Evolutionary conservation across 2,113 vertebrate genomes (phyloP), one percentile per base, ranked within the genome.

Genomic region (Zosterops lateralis): DNA sequence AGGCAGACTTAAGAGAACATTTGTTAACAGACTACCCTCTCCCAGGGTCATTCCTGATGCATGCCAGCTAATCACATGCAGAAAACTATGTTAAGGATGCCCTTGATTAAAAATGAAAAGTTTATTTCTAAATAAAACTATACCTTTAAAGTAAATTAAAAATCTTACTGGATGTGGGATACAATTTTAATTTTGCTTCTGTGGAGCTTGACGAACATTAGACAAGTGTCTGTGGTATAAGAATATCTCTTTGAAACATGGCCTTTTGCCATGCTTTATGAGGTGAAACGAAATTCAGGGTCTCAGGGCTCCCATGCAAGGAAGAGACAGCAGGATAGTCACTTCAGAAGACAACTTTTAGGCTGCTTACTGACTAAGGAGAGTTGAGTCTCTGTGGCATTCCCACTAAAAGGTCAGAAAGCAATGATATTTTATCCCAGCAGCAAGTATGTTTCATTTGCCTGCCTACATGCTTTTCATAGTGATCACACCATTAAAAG

Each of bases 351-450:
- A 78, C 14, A 51, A 57, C 18, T 85, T 92, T 57, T 40, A 56
- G 72, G 47, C n/a, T 83, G 32, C 40, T 74, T 61, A 74, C 16
- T 15, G 1, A 72, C 21, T 40, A 73, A 29, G 31, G 68, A 92
- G 56, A 65, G 12, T 32, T 10, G 2, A 84, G 15, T 62, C 54
- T n/a, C 62, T 80, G 10, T 32, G 61, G n/a, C 38, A 93, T 73
- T 84, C 31, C 77, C 57, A 93, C 14, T 78, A 36, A 92, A 92
- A 92, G 76, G 72, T 74, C 60, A 76, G 53, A 56, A 92, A 94
- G 76, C 20, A 74, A 60, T 3, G 21, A 20, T 91, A 62, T 64
- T 95, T 83, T 83, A 87, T 83, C 38, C 38, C 12, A 95, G 81
- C 28, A 90, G 32, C 58, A 58, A 73, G 54, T 48, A 71, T 22